A percentile compares a stretch with the other conserved stretches of the same genome.
These are phyloP conservation scores for Mimas tiliae DNA, from an alignment of 2,888 invertebrate genomes.

Conservation along the genomic window DNA sequence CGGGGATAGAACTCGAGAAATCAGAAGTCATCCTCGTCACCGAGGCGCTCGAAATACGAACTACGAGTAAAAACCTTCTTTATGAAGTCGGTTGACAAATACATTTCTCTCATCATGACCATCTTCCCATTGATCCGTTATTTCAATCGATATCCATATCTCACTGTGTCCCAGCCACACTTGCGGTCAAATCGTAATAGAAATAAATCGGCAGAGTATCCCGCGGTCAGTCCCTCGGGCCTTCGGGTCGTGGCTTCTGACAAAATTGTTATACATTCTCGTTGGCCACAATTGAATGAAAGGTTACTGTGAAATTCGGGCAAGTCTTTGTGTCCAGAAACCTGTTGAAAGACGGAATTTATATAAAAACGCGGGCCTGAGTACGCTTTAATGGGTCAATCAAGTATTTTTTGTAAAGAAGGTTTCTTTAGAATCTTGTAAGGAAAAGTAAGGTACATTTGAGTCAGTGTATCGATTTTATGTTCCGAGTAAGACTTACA, in stretches of 20 bases:
- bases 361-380: slow-evolving; percentile 12
- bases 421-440: background rate
- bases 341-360: slow-evolving; percentile 27
- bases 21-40: no score
- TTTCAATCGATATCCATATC: slow-evolving; percentile 21
- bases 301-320: slow-evolving; percentile 37
- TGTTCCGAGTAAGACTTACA: background rate
- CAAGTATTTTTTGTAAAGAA: background rate
- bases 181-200: slow-evolving; percentile 53
- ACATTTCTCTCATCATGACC: no score
- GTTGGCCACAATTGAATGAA: slow-evolving; percentile 55
- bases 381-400: slow-evolving; percentile 22
- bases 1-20: no score
- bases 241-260: slow-evolving; percentile 31
- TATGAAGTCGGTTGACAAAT: no score
- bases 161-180: slow-evolving; percentile 40
- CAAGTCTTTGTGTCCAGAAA: slow-evolving; percentile 25
- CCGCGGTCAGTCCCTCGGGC: slow-evolving; percentile 34
- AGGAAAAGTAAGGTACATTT: background rate
- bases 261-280: slow-evolving; percentile 47
- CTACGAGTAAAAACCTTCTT: no score
- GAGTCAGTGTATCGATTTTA: background rate
- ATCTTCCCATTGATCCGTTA: no score
- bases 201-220: slow-evolving; percentile 56
- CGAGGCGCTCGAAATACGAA: no score